Base-by-base conservation (phyloP, 2,888 invertebrate species). In the Polietes domitor region DNA sequence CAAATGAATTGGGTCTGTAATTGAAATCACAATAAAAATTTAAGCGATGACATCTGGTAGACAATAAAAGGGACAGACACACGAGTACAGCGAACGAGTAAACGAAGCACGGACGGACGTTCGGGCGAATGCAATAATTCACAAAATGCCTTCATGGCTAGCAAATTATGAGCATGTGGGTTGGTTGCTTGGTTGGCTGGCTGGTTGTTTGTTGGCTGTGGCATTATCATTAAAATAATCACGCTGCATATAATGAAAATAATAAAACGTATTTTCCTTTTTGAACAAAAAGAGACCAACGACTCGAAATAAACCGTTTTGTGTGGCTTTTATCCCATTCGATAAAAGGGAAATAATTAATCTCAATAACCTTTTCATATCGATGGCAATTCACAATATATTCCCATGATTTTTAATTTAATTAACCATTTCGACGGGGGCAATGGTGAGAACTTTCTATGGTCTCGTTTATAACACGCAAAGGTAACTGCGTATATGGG, bases 11-110 rank as follows among this genome's bases (percentile, higher is more conserved):
- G 75, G 70, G 68, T 76, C 53, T 76, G 76, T 79, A 84, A 84
- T 84, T 84, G 84, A 84, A 84, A 76, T 84, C 73, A 79, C 77
- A 84, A 84, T 84, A 84, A 84, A 84, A 81, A 81, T 81, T 78
- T 73, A 78, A 81, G 84, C 84, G 84, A 73, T 84, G 84, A 84
- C 84, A 79, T 79, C 76, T 81, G 84, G 78, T 73, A 84, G 84
- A 79, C 84, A 84, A 77, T 68, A 43, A 43, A 68, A 68, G 41
- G 21, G 19, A 68, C 68, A 68, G 78, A 76, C 73, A 73, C 43
- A 19, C 47, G 68, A n/a, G n/a, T n/a, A n/a, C n/a, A n/a, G n/a
- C n/a, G n/a, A n/a, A n/a, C n/a, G n/a, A n/a, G n/a, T n/a, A n/a
- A n/a, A n/a, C n/a, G 24, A 26, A 26, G 19, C 7, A 50, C 70